phyloP scores from a whole-genome alignment of 2,888 invertebrate species.

The Hirtodrosophila alboralis region DNA sequence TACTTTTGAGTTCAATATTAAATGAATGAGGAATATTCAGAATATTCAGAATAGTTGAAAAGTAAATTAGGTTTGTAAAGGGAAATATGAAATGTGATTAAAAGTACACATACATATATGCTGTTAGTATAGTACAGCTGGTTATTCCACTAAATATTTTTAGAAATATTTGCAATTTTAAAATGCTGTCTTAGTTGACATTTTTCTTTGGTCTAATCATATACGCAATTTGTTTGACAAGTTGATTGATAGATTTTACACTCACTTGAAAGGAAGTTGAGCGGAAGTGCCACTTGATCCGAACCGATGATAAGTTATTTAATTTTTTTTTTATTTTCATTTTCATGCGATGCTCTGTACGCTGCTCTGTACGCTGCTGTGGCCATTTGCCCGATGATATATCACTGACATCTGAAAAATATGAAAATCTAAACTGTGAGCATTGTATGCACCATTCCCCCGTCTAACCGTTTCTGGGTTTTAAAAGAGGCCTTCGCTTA shows the following conservation, averaged over 20 bases:
- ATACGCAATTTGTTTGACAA: slow-evolving; percentile 5
- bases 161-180: not conserved
- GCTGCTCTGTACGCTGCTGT: slow-evolving; percentile 5
- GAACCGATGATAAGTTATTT: slow-evolving; percentile 34
- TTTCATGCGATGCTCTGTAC: slow-evolving; percentile 26
- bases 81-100: no score
- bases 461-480: slow-evolving; percentile 3
- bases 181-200: not conserved
- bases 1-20: no score
- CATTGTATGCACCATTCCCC: slow-evolving; percentile 1
- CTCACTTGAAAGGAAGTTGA: slow-evolving; percentile 54
- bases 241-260: slow-evolving; percentile 60
- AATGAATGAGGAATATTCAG: no score
- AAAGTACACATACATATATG: no score
- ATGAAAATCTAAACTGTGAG: slow-evolving; percentile 65
- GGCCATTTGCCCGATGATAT: slow-evolving; percentile 67
- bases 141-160: no score
- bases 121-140: no score
- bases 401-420: slow-evolving; percentile 79
- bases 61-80: no score
- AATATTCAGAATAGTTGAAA: no score
- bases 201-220: no score
- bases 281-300: slow-evolving; percentile 63
- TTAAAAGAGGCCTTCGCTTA: slow-evolving; percentile 35
- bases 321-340: slow-evolving; percentile 25